Base-by-base conservation (phyloP, 2,888 invertebrate genomes). In the Priapulus caudatus region DNA sequence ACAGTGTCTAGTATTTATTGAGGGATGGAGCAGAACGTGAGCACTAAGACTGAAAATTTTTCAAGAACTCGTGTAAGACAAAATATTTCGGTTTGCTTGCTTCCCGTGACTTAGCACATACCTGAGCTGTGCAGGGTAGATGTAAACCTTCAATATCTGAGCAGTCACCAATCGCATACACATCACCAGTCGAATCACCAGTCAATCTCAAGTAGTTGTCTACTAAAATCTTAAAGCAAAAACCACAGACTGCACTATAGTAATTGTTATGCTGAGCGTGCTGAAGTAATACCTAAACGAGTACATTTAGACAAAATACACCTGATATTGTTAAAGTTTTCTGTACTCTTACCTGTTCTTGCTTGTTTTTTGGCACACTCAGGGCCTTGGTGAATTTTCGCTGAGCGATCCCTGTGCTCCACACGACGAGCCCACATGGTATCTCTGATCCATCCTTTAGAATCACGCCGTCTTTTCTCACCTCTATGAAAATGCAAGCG, bases 101-200 rank as follows among this genome's bases (percentile, higher is more conserved):
- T 33, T 33, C n/a, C n/a, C 50, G n/a, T 48, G 46, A 48, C n/a
- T 16, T 24, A 23, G 10, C 33, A 15, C 49, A 20, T 57, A 71
- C 71, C 66, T 72, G 72, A 48, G 72, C 72, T 43, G 72, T 72
- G 53, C 67, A 67, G 2, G 72, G 72, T 16, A 72, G 57, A 3
- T 68, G 59, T 47, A 57, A 55, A 10, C 64, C 60, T 24, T 64
- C 55, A 20, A 72, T 65, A 52, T 67, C 66, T 22, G 71, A 67
- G 64, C 72, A 72, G 55, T 72, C 72, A 10, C 72, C 72, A 2
- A 72, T 47, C n/a, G 72, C 71, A 65, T 60, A 72, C 23, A 66
- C 61, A 59, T 62, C 60, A 16, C 59, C 56, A 44, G 51, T 57
- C 0, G 60, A 55, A 54, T 67, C 66, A 22, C 63, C 64, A 20